Evolutionary conservation across 2,113 vertebrate genomes (phyloP), one percentile per base, ranked within the genome.

Genomic region (Psittacara wagleri): DNA sequence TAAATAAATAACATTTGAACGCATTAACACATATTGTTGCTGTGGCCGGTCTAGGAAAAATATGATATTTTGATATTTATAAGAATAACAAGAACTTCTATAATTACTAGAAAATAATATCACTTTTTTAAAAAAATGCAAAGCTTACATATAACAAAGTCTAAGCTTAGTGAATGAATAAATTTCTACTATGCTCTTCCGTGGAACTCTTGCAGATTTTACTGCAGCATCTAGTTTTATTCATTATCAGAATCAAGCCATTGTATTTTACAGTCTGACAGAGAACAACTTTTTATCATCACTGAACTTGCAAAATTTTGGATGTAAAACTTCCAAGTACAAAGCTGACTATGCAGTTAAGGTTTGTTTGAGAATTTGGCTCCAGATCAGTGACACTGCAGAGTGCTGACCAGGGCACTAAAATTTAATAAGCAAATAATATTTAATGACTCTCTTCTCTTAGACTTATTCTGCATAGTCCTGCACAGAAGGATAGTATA

Each of bases 381-480:
- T 95, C 48, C 37, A 51, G 39, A 62, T 73, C 79, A 87, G 43
- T 35, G 70, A 67, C 64, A 75, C 7, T 19, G 44, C 61, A 90
- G 55, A 39, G 63, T 5, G 3, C 54, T 95, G 76, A 68, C 52
- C 52, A 93, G n/a, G 17, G 31, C 48, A 93, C 13, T 84, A 90
- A 81, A 94, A 92, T 78, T 76, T 91, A 96, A 92, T 25, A 88
- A 59, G 55, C n/a, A 90, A 90, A 92, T 90, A 81, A 90, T 68
- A 77, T 69, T 92, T 86, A 90, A 94, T 48, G 9, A 41, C n/a
- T 70, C 24, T 63, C 29, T 81, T 86, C 61, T 72, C 4, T 61
- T 83, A 61, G 29, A 78, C 44, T 78, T 80, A 28, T 25, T 90
- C 51, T 86, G 31, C 24, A 41, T 19, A 72, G 39, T 37, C 16